Evolutionary conservation across 2,888 invertebrate genomes (phyloP), one percentile per base, ranked within the genome.

Genomic region (Ceramica pisi): DNA sequence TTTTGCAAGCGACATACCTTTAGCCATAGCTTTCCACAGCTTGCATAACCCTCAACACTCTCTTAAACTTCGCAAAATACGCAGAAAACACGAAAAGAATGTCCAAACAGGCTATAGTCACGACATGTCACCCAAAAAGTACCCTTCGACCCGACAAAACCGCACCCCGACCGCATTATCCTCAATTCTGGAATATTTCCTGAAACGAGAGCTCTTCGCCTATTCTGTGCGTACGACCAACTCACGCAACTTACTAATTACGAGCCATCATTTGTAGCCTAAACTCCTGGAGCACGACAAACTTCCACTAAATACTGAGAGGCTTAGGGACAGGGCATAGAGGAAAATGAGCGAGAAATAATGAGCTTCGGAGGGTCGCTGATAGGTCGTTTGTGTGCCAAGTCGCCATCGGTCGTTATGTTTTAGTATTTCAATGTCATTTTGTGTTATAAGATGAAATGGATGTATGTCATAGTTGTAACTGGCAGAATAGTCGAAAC

Each of bases 231-330:
- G 86, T 73, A 71, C 71, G 77, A 67, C 61, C 68, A 75, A 69
- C 84, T 81, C 86, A 83, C 85, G 81, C 86, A 88, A 87, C 82
- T 86, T 78, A 79, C 87, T 88, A 90, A 90, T 90, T 90, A 88
- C 84, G 77, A 72, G 31, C 85, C 86, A 86, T 89, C 89, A 90
- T 89, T 87, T 71, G 88, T 84, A 83, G 82, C 82, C 82, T 77
- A 79, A 89, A 89, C 87, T 88, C 85, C 65, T 77, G 75, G 70
- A 79, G 75, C 80, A 82, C 82, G 83, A 80, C 87, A 80, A 88
- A 88, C 84, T 90, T 88, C 78, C 81, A 82, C 85, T 87, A 85
- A 88, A 86, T 85, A 88, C 88, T 83, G 77, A 66, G 72, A 66
- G 71, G 56, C 51, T 67, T 61, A 31, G 56, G 75, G 56, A 66